phyloP scores from a whole-genome alignment of 1,140 invertebrate genomes.

The Leptinotarsa undecemlineata region DNA sequence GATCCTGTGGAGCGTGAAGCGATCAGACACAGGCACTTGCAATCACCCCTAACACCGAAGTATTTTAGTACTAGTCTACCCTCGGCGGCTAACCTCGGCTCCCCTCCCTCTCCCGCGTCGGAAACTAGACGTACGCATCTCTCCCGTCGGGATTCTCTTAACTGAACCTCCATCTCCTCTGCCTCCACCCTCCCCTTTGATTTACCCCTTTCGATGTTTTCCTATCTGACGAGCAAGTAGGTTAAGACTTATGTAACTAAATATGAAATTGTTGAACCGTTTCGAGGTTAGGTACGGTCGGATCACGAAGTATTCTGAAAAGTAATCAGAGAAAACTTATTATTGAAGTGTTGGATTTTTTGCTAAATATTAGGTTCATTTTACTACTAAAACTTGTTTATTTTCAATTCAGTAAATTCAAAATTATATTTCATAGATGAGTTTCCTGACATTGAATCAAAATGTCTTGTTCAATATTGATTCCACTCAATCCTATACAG shows the following conservation, averaged over 20 bases:
- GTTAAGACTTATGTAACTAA: constrained; percentile 24
- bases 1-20: constrained; percentile 63
- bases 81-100: constrained; percentile 59
- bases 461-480: no score
- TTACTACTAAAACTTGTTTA: no score
- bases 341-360: no score
- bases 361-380: no score
- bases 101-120: constrained; percentile 58
- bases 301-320: no score
- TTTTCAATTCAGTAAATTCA: no score
- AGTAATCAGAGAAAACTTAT: no score
- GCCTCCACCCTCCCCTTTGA: not conserved
- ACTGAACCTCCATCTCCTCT: constrained; percentile 3
- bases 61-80: constrained; percentile 51
- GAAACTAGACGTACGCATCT: not conserved
- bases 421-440: no score
- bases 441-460: no score
- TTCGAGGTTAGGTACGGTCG: not conserved
- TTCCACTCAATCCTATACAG: no score
- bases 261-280: constrained; percentile 25
- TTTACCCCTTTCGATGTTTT: constrained; percentile 16
- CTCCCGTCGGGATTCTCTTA: constrained; percentile 16
- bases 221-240: constrained; percentile 9
- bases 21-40: constrained; percentile 68
- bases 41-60: constrained; percentile 65